Conservation (phyloP, 2,797 vertebrate species). For the Bovichtus diacanthus region DNA sequence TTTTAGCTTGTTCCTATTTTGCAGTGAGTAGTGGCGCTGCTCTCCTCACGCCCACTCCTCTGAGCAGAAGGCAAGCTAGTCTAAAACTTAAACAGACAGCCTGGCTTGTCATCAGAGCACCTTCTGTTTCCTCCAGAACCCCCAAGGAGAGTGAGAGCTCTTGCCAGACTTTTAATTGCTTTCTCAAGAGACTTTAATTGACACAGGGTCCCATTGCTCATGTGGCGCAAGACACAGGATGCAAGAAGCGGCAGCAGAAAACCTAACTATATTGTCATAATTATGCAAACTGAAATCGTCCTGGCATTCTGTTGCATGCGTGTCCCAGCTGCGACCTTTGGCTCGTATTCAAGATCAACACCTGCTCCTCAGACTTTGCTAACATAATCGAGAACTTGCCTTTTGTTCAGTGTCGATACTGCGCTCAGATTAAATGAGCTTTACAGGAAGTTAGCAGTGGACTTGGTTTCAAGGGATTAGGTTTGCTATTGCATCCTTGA, state of each 20-base stretch:
- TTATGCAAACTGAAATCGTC: conserved; percentile 29
- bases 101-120: conserved; percentile 21
- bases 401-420: conserved; percentile 7
- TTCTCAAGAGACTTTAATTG: conserved; percentile 64
- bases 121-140: conserved; percentile 52
- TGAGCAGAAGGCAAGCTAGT: conserved; percentile 23
- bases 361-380: conserved; percentile 23
- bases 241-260: conserved; percentile 20
- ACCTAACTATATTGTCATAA: conserved; percentile 7
- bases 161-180: conserved; percentile 68
- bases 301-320: neutral
- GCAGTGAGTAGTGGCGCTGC: neutral
- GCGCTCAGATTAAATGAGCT: conserved; percentile 34
- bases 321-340: conserved; percentile 14
- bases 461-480: conserved; percentile 59
- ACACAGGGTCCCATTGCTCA: conserved; percentile 31
- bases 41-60: neutral
- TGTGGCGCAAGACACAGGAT: conserved; percentile 43
- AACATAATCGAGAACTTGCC: conserved; percentile 16
- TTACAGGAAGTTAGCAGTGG: conserved; percentile 51
- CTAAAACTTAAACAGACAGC: conserved; percentile 37
- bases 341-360: conserved; percentile 24
- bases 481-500: conserved; percentile 51
- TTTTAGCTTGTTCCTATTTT: conserved; percentile 18
- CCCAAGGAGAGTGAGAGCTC: conserved; percentile 44